A percentile compares a stretch with the other conserved stretches of the same genome.
phyloP scores from a whole-genome alignment of 2,888 invertebrate genomes.

The Eupithecia exiguata region DNA sequence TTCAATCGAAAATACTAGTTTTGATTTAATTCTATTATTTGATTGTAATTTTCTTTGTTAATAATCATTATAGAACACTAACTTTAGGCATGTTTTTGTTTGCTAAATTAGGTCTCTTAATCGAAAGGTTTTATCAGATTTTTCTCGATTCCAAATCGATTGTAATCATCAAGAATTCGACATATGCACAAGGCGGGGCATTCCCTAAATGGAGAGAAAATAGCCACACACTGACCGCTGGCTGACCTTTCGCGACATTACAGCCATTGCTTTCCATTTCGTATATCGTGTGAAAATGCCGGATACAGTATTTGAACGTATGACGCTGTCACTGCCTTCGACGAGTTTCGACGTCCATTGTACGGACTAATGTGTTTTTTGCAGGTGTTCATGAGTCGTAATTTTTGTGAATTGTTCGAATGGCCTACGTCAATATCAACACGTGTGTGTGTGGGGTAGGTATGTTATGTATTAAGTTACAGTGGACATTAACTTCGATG shows the following conservation, averaged over 20 bases:
- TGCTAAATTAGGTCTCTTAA: neutral
- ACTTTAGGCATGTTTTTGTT: neutral
- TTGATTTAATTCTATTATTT: too few species aligned
- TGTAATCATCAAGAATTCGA: constrained; percentile 34
- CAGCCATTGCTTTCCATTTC: constrained; percentile 47
- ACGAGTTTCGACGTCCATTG: constrained; percentile 24
- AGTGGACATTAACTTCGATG: neutral
- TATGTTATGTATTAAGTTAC: neutral
- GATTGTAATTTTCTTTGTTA: too few species aligned
- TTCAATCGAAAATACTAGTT: too few species aligned
- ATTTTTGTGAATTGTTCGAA: constrained; percentile 19
- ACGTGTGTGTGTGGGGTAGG: neutral
- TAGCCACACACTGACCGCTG: constrained; percentile 58
- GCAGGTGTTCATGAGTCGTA: constrained; percentile 26
- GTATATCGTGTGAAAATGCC: constrained; percentile 40
- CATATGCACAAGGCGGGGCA: constrained; percentile 52
- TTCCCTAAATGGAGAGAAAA: constrained; percentile 73
- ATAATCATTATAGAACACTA: neutral
- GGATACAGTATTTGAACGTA: constrained; percentile 28
- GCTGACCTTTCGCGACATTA: constrained; percentile 53
- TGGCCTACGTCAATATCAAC: constrained; percentile 5
- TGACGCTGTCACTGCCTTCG: constrained; percentile 28
- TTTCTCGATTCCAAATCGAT: constrained; percentile 22
- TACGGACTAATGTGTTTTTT: constrained; percentile 22
- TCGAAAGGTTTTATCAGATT: constrained; percentile 2